Base-by-base conservation (phyloP, 2,797 vertebrate genomes). In the Typhlichthys subterraneus region DNA sequence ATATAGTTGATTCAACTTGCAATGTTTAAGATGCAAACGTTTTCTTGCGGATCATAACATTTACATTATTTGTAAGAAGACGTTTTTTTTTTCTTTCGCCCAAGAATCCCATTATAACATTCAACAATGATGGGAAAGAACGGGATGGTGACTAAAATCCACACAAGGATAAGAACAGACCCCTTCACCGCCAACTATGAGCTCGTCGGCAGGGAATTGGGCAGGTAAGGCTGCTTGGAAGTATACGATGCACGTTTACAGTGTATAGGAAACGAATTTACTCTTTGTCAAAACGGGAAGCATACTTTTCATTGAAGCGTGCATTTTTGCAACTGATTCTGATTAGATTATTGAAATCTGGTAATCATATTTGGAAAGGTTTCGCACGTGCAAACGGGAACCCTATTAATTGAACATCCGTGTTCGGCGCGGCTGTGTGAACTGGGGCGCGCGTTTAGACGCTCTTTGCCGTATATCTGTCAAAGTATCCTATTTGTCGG, bases 61-160 rank as follows among this genome's bases (percentile, higher is more conserved):
- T 50, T 11, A 14, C 12, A 51, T 57, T 42, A 50, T 65, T 52
- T 47, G 59, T 38, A 55, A 55, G 61, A 67, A 52, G 3, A 53
- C 23, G 0, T 11, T 68, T 71, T 11, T 47, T 67, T 47, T 23
- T 46, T 67, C 33, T 33, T 29, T 29, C 23, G 23, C 4, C 23
- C 23, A 29, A 3, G 31, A 61, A 70, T 75, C 62, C 68, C 54
- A 47, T 86, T 91, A 81, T 78, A 70, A 70, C 76, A 83, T 57
- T 69, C 78, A 48, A 67, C 76, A 46, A 81, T 75, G 63, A 93
- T 92, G 93, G 93, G 63, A 76, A 93, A 87, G 61, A 93, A 81
- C 75, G 92, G 93, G 63, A 91, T 94, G 89, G 67, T 93, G 72
- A 88, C 90, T 4, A 86, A 87, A 5, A 88, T 93, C 70, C 88